These are phyloP conservation scores for Actinia tenebrosa DNA, from an alignment of 64 coral and sea anemone species.

Conservation along the genomic window DNA sequence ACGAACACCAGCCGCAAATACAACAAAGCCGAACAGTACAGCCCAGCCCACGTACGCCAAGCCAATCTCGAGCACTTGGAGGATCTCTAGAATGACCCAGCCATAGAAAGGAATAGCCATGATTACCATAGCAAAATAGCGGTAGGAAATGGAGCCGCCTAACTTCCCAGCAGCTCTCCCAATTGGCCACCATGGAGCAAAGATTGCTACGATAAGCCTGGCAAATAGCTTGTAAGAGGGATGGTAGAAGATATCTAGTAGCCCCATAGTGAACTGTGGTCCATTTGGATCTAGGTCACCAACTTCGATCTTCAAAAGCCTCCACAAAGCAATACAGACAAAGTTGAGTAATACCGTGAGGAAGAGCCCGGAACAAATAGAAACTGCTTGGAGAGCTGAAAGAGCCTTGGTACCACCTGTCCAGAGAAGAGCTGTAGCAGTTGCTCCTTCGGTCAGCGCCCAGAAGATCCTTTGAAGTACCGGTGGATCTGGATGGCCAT, in stretches of 20 bases:
- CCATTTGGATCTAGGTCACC: conserved; percentile 55
- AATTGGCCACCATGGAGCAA: conserved; percentile 52
- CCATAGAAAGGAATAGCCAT: conserved; percentile 19
- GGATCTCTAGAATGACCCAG: conserved; percentile 26
- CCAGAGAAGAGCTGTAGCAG: conserved; percentile 41
- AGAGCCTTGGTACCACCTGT: conserved; percentile 30
- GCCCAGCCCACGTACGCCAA: conserved; percentile 47
- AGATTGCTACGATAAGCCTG: not conserved
- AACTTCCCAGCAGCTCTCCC: conserved; percentile 22
- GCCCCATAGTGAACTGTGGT: conserved; percentile 43
- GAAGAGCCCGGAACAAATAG: conserved; percentile 32
- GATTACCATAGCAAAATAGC: conserved; percentile 1
- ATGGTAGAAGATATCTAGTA: conserved; percentile 32
- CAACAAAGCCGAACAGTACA: conserved; percentile 22
- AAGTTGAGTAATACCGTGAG: conserved; percentile 36
- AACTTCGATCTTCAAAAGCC: conserved; percentile 46
- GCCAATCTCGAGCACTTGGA: conserved; percentile 20
- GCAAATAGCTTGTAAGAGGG: not conserved
- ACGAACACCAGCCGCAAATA: not conserved
- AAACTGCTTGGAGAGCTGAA: conserved; percentile 37
- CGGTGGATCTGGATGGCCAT: conserved; percentile 54
- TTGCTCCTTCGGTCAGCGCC: conserved; percentile 56
- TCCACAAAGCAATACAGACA: conserved; percentile 48
- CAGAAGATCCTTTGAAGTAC: conserved; percentile 44
- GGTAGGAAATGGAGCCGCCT: not conserved